Conservation (phyloP, 2,113 vertebrate species). For the Seriola quinqueradiata region DNA sequence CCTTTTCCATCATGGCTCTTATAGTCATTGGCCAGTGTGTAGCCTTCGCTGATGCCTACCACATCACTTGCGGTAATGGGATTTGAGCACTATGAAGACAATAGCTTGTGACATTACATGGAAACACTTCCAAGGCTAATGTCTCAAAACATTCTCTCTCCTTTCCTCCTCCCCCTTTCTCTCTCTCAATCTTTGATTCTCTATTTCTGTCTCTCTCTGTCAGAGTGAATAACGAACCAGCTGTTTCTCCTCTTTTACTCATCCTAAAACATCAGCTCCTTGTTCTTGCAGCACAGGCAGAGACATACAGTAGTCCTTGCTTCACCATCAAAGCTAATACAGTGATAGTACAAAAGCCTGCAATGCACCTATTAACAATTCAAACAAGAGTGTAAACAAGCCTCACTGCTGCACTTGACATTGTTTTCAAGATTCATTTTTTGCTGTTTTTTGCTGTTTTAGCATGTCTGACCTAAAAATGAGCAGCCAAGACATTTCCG, state of each 20-base stretch:
- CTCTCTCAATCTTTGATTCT: slow-evolving; percentile 54
- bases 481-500: slow-evolving; percentile 18
- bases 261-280: slow-evolving; percentile 37
- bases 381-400: slow-evolving; percentile 75
- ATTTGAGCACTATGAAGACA: slow-evolving; percentile 52
- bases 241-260: slow-evolving; percentile 34
- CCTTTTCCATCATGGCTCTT: slow-evolving; percentile 15
- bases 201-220: slow-evolving; percentile 59
- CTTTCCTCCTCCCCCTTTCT: slow-evolving; percentile 14
- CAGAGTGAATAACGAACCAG: slow-evolving; percentile 58
- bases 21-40: not conserved
- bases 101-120: slow-evolving; percentile 73
- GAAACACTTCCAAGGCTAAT: slow-evolving; percentile 65
- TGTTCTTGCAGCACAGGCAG: slow-evolving; percentile 40
- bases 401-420: slow-evolving; percentile 48
- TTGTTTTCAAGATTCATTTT: slow-evolving; percentile 58
- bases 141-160: slow-evolving; percentile 42
- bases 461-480: slow-evolving; percentile 76
- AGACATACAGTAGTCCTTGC: slow-evolving; percentile 33
- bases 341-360: slow-evolving; percentile 56
- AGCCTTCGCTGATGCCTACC: not conserved
- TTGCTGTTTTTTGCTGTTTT: slow-evolving; percentile 58
- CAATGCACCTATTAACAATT: slow-evolving; percentile 63
- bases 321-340: slow-evolving; percentile 53
- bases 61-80: slow-evolving; percentile 36